These are phyloP conservation scores for Pelecanoides urinatrix DNA, from an alignment of 2,113 vertebrate genomes.

Conservation along the genomic window DNA sequence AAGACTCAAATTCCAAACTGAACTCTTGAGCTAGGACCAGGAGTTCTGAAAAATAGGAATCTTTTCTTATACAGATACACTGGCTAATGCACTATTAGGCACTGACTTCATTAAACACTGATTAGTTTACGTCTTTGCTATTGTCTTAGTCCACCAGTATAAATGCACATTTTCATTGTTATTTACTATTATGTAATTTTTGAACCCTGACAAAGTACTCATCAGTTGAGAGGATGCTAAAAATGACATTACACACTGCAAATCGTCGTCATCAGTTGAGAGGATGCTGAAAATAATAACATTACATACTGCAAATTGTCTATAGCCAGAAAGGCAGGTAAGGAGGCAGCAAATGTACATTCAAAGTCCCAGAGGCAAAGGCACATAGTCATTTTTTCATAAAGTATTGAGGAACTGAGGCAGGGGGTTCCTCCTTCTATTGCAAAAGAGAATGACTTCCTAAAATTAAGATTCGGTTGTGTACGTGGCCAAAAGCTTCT, in stretches of 20 bases:
- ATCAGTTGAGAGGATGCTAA: neutral
- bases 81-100: neutral
- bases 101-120: neutral
- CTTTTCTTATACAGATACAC: neutral
- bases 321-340: neutral
- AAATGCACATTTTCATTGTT: neutral
- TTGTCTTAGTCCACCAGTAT: neutral
- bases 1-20: conserved; percentile 37
- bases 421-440: neutral
- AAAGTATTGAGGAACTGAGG: neutral
- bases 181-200: neutral
- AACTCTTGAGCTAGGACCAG: neutral
- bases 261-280: neutral
- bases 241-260: neutral
- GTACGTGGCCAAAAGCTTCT: neutral
- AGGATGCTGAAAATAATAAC: neutral
- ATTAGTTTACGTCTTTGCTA: neutral
- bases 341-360: neutral
- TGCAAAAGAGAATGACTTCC: neutral
- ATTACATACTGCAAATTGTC: neutral
- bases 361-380: neutral
- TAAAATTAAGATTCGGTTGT: neutral
- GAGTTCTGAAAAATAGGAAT: neutral
- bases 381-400: neutral
- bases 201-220: neutral